phyloP scores from a whole-genome alignment of 2,888 invertebrate species.

The Crepidodera aurea region DNA sequence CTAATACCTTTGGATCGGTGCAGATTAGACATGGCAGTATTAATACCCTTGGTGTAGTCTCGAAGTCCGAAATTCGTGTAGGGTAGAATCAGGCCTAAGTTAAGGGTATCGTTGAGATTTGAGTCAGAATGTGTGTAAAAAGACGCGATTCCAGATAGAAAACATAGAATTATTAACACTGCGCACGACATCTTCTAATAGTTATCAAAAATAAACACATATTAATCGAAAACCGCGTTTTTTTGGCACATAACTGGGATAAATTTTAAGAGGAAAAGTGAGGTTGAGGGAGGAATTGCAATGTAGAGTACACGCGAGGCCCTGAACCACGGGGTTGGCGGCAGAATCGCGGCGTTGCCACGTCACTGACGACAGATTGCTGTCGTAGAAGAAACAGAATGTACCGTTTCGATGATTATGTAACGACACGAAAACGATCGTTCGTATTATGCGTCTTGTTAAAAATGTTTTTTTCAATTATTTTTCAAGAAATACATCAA shows the following conservation, averaged over 20 bases:
- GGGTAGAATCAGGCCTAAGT: slow-evolving; percentile 69
- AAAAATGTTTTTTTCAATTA: too few relatives aligned
- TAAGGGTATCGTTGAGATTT: slow-evolving; percentile 54
- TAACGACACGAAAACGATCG: slow-evolving; percentile 5
- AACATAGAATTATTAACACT: slow-evolving; percentile 43
- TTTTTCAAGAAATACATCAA: too few relatives aligned
- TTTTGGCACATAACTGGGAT: slow-evolving; percentile 29
- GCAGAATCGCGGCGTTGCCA: slow-evolving; percentile 29
- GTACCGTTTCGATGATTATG: slow-evolving; percentile 16
- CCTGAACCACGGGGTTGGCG: slow-evolving; percentile 29
- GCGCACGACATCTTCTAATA: slow-evolving; percentile 42
- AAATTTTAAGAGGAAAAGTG: slow-evolving; percentile 21
- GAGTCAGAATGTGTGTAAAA: slow-evolving; percentile 47
- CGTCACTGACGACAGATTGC: background rate
- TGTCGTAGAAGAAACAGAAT: background rate
- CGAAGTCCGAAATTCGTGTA: slow-evolving; percentile 71
- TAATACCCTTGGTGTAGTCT: slow-evolving; percentile 73
- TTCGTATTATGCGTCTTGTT: background rate
- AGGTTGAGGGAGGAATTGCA: slow-evolving; percentile 26
- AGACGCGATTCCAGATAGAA: slow-evolving; percentile 43
- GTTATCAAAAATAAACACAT: slow-evolving; percentile 24
- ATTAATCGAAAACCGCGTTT: slow-evolving; percentile 21
- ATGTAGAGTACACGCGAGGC: slow-evolving; percentile 22
- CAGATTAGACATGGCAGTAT: slow-evolving; percentile 68
- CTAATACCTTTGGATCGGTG: slow-evolving; percentile 67